phyloP scores from a whole-genome alignment of 2,113 vertebrate species.

The Sminthopsis crassicaudata region DNA sequence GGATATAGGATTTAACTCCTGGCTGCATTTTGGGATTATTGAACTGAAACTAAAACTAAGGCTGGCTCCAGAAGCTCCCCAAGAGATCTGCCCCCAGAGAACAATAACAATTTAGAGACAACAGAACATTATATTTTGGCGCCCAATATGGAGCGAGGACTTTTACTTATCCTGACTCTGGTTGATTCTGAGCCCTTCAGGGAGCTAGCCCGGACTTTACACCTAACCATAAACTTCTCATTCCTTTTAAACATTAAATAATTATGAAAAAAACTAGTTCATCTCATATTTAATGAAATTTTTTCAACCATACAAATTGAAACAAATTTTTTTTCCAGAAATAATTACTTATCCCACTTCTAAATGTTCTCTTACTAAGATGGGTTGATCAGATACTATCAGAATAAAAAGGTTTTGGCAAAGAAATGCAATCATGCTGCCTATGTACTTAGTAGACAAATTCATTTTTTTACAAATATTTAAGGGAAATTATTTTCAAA shows the following conservation, averaged over 20 bases:
- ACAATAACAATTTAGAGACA: too few relatives aligned
- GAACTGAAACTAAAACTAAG: too few relatives aligned
- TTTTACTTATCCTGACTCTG: too few relatives aligned
- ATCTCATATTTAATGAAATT: background rate
- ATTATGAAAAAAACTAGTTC: background rate
- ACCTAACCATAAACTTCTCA: background rate
- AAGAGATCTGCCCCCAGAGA: too few relatives aligned
- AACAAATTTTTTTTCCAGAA: background rate
- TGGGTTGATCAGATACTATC: conserved; percentile 19
- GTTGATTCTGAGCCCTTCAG: too few relatives aligned
- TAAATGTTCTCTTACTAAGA: background rate
- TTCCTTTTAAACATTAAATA: background rate
- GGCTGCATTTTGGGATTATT: too few relatives aligned
- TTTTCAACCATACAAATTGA: background rate
- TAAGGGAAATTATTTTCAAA: conserved; percentile 7
- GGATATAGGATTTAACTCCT: too few relatives aligned
- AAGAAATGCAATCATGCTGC: background rate
- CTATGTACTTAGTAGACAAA: background rate
- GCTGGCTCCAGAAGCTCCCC: too few relatives aligned
- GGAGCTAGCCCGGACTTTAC: too few relatives aligned
- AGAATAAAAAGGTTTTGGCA: background rate
- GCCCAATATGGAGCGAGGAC: too few relatives aligned
- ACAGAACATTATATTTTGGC: too few relatives aligned
- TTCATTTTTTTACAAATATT: background rate
- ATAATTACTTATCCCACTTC: conserved; percentile 1